Conservation (phyloP, 2,113 vertebrate genomes). For the Pongo pygmaeus region DNA sequence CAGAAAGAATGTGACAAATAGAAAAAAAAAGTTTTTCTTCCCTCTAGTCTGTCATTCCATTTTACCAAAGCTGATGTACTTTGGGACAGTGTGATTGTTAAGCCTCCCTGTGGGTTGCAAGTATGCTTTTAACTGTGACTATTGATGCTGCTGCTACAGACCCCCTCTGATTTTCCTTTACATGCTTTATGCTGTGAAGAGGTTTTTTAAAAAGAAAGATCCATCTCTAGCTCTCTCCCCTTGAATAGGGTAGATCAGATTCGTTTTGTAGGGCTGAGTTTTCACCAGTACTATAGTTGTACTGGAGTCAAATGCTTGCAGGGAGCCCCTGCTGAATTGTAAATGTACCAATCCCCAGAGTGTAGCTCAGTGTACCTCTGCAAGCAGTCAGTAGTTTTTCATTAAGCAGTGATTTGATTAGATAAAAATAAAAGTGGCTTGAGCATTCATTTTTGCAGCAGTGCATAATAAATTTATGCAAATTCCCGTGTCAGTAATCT, state of each 20-base stretch:
- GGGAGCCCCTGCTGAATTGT: constrained; percentile 21
- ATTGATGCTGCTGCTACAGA: constrained; percentile 30
- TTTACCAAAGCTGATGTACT: constrained; percentile 51
- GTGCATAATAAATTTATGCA: constrained; percentile 87
- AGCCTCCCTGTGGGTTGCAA: constrained; percentile 28
- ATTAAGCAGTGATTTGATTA: constrained; percentile 87
- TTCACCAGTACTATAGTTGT: constrained; percentile 37
- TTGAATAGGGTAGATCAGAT: neutral
- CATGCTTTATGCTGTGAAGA: constrained; percentile 21
- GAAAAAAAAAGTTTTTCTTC: neutral
- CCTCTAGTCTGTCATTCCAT: neutral
- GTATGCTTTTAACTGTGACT: constrained; percentile 51
- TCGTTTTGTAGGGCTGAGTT: constrained; percentile 14
- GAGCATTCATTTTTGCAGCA: constrained; percentile 85
- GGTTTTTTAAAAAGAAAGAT: neutral
- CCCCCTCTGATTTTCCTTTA: neutral
- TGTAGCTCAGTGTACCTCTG: constrained; percentile 67
- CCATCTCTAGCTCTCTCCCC: neutral
- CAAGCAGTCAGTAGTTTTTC: constrained; percentile 82
- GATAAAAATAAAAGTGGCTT: constrained; percentile 89
- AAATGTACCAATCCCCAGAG: constrained; percentile 56
- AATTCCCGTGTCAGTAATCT: constrained; percentile 84
- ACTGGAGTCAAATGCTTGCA: constrained; percentile 35
- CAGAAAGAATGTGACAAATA: neutral
- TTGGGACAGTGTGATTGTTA: constrained; percentile 44